These are phyloP conservation scores for Platyrinchus mystaceus DNA, from an alignment of 2,797 vertebrate species.

Conservation along the genomic window DNA sequence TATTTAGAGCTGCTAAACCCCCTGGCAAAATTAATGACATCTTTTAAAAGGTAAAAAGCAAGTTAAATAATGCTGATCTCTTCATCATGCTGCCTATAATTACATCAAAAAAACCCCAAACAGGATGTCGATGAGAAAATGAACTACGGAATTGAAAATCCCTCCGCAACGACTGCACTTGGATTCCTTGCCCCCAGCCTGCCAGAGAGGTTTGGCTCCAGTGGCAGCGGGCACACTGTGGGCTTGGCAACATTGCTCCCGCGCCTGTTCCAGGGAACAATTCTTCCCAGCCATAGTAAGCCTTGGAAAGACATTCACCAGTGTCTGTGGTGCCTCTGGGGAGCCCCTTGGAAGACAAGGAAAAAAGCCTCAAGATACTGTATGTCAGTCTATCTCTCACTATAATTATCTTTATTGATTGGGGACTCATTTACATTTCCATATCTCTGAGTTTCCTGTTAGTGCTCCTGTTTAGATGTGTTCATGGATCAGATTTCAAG, in stretches of 20 bases:
- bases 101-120: not conserved
- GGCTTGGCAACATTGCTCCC: not conserved
- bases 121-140: not conserved
- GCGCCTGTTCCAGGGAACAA: not conserved
- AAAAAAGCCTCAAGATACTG: constrained; percentile 57
- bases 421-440: constrained; percentile 59
- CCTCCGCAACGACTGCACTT: not conserved
- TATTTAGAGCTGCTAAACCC: not conserved
- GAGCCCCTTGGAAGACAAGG: constrained; percentile 56
- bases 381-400: constrained; percentile 56
- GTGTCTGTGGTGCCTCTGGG: constrained; percentile 45
- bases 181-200: not conserved
- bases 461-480: constrained; percentile 55
- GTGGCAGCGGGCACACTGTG: not conserved
- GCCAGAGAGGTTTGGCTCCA: constrained; percentile 15
- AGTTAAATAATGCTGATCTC: constrained; percentile 2
- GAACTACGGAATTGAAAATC: not conserved
- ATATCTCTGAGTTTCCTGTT: constrained; percentile 53
- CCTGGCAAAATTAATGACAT: not conserved
- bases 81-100: not conserved
- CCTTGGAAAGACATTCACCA: constrained; percentile 29
- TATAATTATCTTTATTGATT: constrained; percentile 69
- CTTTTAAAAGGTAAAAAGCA: not conserved
- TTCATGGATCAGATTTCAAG: constrained; percentile 52
- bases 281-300: not conserved